These are phyloP conservation scores for Erebia ligea DNA, from an alignment of 2,888 invertebrate genomes.

Conservation along the genomic window DNA sequence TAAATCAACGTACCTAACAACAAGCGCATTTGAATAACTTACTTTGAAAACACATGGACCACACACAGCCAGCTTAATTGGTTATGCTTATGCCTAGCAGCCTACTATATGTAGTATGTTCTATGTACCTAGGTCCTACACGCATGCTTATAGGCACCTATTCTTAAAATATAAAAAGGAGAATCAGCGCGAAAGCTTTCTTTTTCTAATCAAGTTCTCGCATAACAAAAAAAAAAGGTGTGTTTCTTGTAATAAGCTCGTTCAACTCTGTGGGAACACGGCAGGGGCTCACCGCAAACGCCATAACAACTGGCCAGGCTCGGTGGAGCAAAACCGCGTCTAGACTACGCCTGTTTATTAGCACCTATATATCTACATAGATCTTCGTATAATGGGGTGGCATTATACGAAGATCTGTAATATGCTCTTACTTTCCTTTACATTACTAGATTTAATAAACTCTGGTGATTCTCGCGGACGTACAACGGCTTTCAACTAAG, in stretches of 20 bases:
- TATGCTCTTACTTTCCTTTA: constrained; percentile 59
- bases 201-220: constrained; percentile 51
- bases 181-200: constrained; percentile 34
- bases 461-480: constrained; percentile 36
- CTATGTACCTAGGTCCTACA: not conserved
- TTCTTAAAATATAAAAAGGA: constrained; percentile 10
- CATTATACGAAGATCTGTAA: constrained; percentile 60
- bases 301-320: constrained; percentile 56
- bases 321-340: constrained; percentile 74
- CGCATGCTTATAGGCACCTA: not conserved
- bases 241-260: constrained; percentile 58
- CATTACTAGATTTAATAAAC: constrained; percentile 35
- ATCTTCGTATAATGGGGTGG: too few species aligned
- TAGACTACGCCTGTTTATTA: constrained; percentile 65
- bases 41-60: too few species aligned
- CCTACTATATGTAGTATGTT: too few species aligned
- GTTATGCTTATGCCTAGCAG: too few species aligned
- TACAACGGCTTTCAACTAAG: constrained; percentile 22
- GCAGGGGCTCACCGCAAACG: constrained; percentile 70
- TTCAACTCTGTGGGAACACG: constrained; percentile 71
- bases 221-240: constrained; percentile 55
- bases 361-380: too few species aligned
- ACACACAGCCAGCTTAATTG: too few species aligned
- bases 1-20: too few species aligned
- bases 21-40: too few species aligned